Percentiles rank a stretch among this genome's conserved stretches.
Evolutionary conservation across 2,113 vertebrate genomes (phyloP).

Genomic region (Pygoscelis adeliae): DNA sequence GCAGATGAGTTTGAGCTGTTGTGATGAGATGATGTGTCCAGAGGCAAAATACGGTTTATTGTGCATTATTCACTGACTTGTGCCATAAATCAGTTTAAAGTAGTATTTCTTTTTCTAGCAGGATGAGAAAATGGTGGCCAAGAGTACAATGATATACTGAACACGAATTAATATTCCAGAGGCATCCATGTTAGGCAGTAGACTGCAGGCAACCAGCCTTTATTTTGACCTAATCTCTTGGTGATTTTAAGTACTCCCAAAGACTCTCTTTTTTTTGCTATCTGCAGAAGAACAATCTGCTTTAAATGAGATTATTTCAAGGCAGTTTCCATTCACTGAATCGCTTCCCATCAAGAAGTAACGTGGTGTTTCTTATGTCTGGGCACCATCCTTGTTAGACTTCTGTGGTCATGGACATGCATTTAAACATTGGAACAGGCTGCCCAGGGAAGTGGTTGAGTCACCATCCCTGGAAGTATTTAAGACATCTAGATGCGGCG

Average conservation of each 20-base stretch:
- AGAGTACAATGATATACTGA: not conserved
- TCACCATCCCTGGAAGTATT: no score
- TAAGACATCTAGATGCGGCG: no score
- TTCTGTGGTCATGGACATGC: not conserved
- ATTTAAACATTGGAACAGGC: not conserved
- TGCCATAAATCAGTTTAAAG: not conserved
- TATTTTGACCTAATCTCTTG: not conserved
- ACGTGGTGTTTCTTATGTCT: not conserved
- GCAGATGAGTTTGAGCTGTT: not conserved
- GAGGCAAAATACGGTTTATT: not conserved
- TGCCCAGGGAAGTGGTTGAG: no score
- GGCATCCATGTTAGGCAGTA: not conserved
- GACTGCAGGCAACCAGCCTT: not conserved
- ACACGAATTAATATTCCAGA: constrained; percentile 44
- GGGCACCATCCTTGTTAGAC: not conserved
- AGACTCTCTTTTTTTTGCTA: not conserved
- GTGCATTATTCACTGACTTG: not conserved
- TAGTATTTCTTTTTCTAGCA: not conserved
- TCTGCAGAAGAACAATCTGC: not conserved
- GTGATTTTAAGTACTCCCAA: not conserved
- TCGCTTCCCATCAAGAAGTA: not conserved
- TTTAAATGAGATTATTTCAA: not conserved
- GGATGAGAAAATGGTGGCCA: constrained; percentile 2
- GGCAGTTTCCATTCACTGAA: not conserved
- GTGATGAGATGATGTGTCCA: not conserved